Conservation (phyloP, 2,888 invertebrate genomes). For the Acronicta psi region DNA sequence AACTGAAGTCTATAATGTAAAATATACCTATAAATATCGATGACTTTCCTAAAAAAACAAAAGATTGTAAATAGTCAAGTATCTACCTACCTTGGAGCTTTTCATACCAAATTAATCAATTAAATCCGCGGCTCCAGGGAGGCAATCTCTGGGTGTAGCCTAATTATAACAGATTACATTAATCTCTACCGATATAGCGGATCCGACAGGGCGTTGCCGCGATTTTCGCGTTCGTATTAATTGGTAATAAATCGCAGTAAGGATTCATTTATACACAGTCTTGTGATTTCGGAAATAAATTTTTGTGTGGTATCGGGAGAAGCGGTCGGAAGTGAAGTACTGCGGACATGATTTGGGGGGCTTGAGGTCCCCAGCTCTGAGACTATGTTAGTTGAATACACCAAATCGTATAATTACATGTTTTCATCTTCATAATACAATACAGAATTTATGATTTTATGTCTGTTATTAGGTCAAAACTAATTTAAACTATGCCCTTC, state of each 20-base stretch:
- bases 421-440: neutral
- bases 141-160: conserved; percentile 59
- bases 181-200: conserved; percentile 58
- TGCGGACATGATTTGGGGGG: too few species aligned
- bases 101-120: conserved; percentile 63
- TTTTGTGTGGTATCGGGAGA: neutral
- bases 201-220: conserved; percentile 33
- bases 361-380: too few species aligned
- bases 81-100: conserved; percentile 43
- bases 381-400: neutral
- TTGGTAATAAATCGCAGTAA: conserved; percentile 31
- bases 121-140: conserved; percentile 50
- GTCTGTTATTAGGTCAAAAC: conserved; percentile 27
- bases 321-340: too few species aligned
- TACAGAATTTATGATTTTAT: conserved; percentile 14
- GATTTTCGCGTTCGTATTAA: conserved; percentile 36
- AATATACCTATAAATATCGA: too few species aligned
- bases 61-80: conserved; percentile 10
- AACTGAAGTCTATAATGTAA: too few species aligned
- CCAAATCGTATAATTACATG: neutral
- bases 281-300: neutral
- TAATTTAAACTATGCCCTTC: conserved; percentile 45
- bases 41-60: conserved; percentile 34
- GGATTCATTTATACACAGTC: conserved; percentile 3
- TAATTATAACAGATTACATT: conserved; percentile 68